Evolutionary conservation across 1,140 invertebrate genomes (phyloP).

Genomic region (Bombus superbus): DNA sequence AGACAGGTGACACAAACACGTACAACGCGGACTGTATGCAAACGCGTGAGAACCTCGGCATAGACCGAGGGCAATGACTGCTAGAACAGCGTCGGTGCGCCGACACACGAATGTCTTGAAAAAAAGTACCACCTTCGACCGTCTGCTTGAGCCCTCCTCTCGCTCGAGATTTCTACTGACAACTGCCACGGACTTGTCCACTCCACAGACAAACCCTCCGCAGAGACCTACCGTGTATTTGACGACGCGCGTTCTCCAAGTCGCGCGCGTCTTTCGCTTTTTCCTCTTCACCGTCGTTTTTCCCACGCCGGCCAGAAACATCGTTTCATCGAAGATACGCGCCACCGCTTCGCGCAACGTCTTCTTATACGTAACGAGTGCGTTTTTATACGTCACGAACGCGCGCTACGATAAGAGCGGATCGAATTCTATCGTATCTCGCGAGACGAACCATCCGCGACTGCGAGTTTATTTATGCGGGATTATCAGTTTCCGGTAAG

Average conservation of each 20-base stretch:
- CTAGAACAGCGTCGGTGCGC: slow-evolving; percentile 59
- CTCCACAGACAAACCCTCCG: slow-evolving; percentile 1
- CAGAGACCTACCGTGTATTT: not conserved
- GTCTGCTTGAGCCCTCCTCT: slow-evolving; percentile 9
- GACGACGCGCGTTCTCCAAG: not conserved
- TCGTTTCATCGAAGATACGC: too few species aligned
- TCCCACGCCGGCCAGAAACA: too few species aligned
- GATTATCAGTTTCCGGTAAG: too few species aligned
- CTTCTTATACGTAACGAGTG: too few species aligned
- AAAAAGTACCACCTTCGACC: slow-evolving; percentile 58
- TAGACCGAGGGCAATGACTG: slow-evolving; percentile 72
- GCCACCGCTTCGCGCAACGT: too few species aligned
- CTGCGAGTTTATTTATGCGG: too few species aligned
- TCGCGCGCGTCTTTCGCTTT: not conserved
- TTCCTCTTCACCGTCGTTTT: too few species aligned
- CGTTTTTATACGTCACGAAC: too few species aligned
- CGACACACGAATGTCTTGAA: slow-evolving; percentile 62
- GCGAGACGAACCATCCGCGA: too few species aligned
- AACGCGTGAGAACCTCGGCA: slow-evolving; percentile 68
- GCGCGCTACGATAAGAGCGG: too few species aligned
- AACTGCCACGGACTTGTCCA: slow-evolving; percentile 8
- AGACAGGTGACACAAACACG: slow-evolving; percentile 71
- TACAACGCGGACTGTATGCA: slow-evolving; percentile 39
- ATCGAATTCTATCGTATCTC: too few species aligned
- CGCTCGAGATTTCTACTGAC: slow-evolving; percentile 13